Evolutionary conservation across 2,113 vertebrate genomes (phyloP).

Genomic region (Nibea albiflora): DNA sequence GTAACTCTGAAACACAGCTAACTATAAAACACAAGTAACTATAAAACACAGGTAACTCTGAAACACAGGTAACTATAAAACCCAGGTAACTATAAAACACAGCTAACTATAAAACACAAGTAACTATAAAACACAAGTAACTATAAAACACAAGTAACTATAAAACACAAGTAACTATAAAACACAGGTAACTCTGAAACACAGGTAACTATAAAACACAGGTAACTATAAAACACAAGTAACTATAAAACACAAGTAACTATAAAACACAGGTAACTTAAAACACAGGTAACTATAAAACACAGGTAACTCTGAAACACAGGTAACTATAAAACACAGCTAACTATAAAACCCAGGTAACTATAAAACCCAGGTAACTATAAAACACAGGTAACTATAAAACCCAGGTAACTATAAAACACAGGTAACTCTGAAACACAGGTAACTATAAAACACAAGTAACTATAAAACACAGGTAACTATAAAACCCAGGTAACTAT

Average conservation of each 20-base stretch:
- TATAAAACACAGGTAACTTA: neutral
- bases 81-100: neutral
- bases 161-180: slow-evolving; percentile 54
- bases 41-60: neutral
- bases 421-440: slow-evolving; percentile 41
- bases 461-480: too few species aligned
- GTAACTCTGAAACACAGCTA: too few species aligned
- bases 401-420: neutral
- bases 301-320: neutral
- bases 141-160: too few species aligned
- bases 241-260: too few species aligned
- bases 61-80: slow-evolving; percentile 51
- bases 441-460: slow-evolving; percentile 17
- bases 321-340: slow-evolving; percentile 50
- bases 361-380: too few species aligned
- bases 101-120: slow-evolving; percentile 50
- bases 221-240: slow-evolving; percentile 17
- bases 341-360: neutral
- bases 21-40: neutral
- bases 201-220: slow-evolving; percentile 43
- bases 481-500: slow-evolving; percentile 56
- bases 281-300: slow-evolving; percentile 51
- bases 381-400: slow-evolving; percentile 54
- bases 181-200: neutral
- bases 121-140: neutral